Conservation (phyloP, 2,113 vertebrate genomes). For the Heterotilapia buettikoferi region DNA sequence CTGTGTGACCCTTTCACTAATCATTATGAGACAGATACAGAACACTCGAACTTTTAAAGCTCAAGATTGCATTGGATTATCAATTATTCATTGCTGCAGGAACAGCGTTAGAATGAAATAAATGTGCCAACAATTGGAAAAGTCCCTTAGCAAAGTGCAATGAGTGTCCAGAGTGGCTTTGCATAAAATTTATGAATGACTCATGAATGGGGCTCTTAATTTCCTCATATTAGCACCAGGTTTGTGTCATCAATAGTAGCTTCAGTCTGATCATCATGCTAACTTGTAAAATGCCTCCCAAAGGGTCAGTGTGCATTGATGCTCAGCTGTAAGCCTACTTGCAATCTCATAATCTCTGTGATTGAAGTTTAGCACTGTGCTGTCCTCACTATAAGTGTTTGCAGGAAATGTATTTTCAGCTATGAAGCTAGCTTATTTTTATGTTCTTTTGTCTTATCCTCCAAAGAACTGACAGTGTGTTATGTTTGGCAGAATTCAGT, state of each 20-base stretch:
- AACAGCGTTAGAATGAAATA: background rate
- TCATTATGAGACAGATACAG: conserved; percentile 60
- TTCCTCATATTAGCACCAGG: background rate
- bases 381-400: background rate
- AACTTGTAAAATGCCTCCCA: background rate
- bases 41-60: conserved; percentile 48
- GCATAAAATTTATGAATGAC: background rate
- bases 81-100: conserved; percentile 58
- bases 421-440: background rate
- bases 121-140: background rate
- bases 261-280: conserved; percentile 23
- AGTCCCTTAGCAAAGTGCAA: background rate
- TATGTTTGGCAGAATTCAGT: background rate
- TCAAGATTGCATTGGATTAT: conserved; percentile 50
- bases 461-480: fast-evolving
- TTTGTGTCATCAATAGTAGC: conserved; percentile 1
- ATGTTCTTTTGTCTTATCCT: fast-evolving
- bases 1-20: conserved; percentile 62
- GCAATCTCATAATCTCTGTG: background rate
- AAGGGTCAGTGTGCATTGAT: background rate
- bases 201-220: background rate
- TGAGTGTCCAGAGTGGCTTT: background rate
- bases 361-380: background rate
- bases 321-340: background rate
- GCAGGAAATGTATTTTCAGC: background rate